Evolutionary conservation across 1,140 invertebrate species (phyloP).

Genomic region (Trichonephila clavipes): DNA sequence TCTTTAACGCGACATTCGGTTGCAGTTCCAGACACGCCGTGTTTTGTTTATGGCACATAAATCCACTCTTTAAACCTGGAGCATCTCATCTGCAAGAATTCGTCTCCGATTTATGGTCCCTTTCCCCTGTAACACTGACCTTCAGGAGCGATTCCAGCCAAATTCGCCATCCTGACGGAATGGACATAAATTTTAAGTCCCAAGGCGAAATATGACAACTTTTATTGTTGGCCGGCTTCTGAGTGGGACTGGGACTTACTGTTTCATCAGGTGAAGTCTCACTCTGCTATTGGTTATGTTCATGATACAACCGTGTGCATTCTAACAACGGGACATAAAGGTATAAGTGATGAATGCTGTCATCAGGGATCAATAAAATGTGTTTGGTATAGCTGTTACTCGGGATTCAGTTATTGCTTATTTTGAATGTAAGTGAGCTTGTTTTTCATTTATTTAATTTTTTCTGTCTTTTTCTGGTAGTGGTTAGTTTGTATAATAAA

Average conservation of each 20-base stretch:
- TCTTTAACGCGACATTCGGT: constrained; percentile 20
- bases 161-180: background rate
- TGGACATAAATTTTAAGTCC: constrained; percentile 40
- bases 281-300: background rate
- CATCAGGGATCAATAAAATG: constrained; percentile 9
- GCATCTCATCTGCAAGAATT: constrained; percentile 4
- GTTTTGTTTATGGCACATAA: constrained; percentile 25
- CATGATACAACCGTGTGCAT: background rate
- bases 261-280: background rate
- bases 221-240: constrained; percentile 36
- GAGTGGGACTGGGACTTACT: background rate
- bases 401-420: background rate
- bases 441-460: background rate
- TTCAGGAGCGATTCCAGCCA: constrained; percentile 25
- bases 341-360: background rate
- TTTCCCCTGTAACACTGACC: constrained; percentile 47
- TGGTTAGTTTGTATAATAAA: background rate
- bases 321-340: background rate
- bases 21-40: background rate
- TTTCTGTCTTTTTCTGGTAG: background rate
- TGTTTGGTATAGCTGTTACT: background rate
- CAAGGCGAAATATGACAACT: constrained; percentile 59
- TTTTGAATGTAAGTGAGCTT: background rate
- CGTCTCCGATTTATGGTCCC: constrained; percentile 23
- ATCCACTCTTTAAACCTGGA: background rate